Percentiles rank a stretch among this genome's conserved stretches.
These are phyloP conservation scores for Lophura nycthemera DNA, from an alignment of 2,113 vertebrate genomes.

Conservation along the genomic window DNA sequence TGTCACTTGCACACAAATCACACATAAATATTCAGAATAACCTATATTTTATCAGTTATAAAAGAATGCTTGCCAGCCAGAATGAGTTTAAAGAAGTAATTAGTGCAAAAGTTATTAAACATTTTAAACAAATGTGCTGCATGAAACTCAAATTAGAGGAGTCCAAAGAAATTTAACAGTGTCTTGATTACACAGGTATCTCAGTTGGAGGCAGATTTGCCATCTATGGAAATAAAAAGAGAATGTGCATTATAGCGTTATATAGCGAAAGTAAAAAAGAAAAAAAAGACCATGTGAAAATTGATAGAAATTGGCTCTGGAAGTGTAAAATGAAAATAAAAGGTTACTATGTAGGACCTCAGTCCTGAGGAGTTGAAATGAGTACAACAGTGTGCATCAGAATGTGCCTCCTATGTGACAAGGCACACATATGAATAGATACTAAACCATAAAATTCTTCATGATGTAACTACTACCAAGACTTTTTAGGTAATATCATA, in stretches of 20 bases:
- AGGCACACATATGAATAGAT: background rate
- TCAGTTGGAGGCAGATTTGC: slow-evolving; percentile 47
- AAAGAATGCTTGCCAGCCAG: slow-evolving; percentile 68
- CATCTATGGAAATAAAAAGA: background rate
- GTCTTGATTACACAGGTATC: slow-evolving; percentile 69
- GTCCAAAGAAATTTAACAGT: slow-evolving; percentile 70
- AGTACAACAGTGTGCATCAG: background rate
- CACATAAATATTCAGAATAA: slow-evolving; percentile 72
- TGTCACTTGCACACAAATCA: slow-evolving; percentile 70
- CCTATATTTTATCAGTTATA: slow-evolving; percentile 79
- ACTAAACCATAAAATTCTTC: background rate
- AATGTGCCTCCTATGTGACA: background rate
- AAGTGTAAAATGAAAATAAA: background rate
- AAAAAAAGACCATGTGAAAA: background rate
- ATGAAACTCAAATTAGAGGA: slow-evolving; percentile 68
- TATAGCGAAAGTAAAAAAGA: background rate
- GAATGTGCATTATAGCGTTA: background rate
- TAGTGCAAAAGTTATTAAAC: slow-evolving; percentile 76
- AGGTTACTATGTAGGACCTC: background rate
- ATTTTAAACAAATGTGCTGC: slow-evolving; percentile 72
- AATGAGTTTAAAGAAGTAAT: slow-evolving; percentile 76
- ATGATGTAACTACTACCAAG: background rate
- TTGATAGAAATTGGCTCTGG: background rate
- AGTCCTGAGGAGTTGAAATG: background rate
- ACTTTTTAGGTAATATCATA: background rate